phyloP scores from a whole-genome alignment of 2,888 invertebrate genomes.

The Rambutsinella grinnellia region DNA sequence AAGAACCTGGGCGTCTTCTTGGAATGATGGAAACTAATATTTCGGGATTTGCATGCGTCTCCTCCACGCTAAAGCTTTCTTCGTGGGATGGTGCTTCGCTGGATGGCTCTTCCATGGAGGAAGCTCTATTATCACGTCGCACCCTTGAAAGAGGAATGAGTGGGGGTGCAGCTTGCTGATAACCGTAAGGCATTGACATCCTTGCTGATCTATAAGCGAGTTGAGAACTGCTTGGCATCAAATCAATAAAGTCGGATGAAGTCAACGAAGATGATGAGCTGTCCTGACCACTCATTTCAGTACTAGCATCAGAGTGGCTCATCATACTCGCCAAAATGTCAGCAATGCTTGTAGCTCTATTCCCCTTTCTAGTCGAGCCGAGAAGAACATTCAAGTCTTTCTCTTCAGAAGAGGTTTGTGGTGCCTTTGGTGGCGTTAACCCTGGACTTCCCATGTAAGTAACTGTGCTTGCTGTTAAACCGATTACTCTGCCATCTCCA shows the following conservation, averaged over 20 bases:
- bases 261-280: constrained; percentile 21
- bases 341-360: constrained; percentile 55
- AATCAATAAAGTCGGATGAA: constrained; percentile 55
- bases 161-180: constrained; percentile 11
- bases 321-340: constrained; percentile 64
- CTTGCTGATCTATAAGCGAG: constrained; percentile 27
- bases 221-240: constrained; percentile 64
- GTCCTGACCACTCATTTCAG: constrained; percentile 19
- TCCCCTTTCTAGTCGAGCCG: constrained; percentile 29
- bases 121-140: constrained; percentile 22
- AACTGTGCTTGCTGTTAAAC: constrained; percentile 57
- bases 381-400: constrained; percentile 37
- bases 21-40: constrained; percentile 63
- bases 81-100: constrained; percentile 40
- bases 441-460: constrained; percentile 44
- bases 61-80: constrained; percentile 37
- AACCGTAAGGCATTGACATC: constrained; percentile 14
- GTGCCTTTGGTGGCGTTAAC: constrained; percentile 12
- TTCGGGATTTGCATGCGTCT: constrained; percentile 37
- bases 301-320: constrained; percentile 32
- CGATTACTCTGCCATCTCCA: constrained; percentile 58
- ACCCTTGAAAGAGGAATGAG: constrained; percentile 40
- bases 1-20: constrained; percentile 62
- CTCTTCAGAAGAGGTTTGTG: constrained; percentile 29
- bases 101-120: constrained; percentile 14